phyloP scores from a whole-genome alignment of 2,113 vertebrate species.

The Megaleporinus macrocephalus region DNA sequence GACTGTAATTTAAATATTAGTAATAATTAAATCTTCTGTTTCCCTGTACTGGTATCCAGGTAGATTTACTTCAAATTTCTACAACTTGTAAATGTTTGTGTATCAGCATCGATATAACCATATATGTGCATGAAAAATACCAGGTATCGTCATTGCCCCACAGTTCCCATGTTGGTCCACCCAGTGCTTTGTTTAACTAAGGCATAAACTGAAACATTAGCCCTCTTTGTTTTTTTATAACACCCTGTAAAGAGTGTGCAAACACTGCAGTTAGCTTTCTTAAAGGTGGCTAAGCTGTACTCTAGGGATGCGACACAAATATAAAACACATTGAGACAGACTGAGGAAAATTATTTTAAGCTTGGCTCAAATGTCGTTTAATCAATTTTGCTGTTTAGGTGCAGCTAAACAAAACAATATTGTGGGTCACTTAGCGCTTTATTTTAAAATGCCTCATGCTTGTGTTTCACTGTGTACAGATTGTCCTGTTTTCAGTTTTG shows the following conservation, averaged over 20 bases:
- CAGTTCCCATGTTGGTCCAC: no score
- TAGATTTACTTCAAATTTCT: no score
- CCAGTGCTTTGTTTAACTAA: not conserved
- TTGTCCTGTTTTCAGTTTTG: no score
- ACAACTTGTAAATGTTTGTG: no score
- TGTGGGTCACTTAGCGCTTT: not conserved
- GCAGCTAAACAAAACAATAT: not conserved
- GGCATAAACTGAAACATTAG: not conserved
- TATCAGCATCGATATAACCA: no score
- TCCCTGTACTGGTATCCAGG: no score
- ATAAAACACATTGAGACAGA: not conserved
- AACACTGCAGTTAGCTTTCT: not conserved
- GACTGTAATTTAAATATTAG: no score
- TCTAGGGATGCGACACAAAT: not conserved
- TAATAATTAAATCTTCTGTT: no score
- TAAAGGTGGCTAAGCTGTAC: slow-evolving; percentile 3
- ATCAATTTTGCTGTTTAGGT: not conserved
- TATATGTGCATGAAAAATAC: no score
- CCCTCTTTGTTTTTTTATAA: not conserved
- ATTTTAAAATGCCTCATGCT: not conserved
- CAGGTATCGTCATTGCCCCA: no score
- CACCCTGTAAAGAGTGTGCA: not conserved
- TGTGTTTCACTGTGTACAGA: not conserved
- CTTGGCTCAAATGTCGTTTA: not conserved
- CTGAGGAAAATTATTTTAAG: slow-evolving; percentile 4